A percentile compares a stretch with the other conserved stretches of the same genome.
Conservation (phyloP, 2,797 vertebrate genomes). For the Chloroceryle inda region DNA sequence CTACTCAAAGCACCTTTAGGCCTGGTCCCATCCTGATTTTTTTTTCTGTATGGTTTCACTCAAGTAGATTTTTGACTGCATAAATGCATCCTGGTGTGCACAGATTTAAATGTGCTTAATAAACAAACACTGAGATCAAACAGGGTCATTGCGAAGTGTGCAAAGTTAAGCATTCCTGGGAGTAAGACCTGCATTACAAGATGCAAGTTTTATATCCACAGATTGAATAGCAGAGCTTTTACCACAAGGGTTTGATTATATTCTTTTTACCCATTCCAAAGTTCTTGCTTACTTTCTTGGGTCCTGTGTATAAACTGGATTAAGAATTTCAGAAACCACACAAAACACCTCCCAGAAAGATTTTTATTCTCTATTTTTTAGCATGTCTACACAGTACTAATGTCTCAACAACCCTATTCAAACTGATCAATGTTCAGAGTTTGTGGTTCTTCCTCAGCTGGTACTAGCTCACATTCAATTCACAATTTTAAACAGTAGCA, state of each 20-base stretch:
- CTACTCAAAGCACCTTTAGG: not conserved
- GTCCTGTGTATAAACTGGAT: not conserved
- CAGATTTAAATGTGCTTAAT: not conserved
- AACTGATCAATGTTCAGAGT: not conserved
- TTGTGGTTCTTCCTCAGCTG: not conserved
- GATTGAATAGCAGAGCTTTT: not conserved
- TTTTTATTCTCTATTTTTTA: not conserved
- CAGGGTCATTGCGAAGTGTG: not conserved
- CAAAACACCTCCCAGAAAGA: not conserved
- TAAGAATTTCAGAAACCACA: not conserved
- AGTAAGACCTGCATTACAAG: not conserved
- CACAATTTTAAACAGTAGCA: not conserved
- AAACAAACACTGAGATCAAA: not conserved
- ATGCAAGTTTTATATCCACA: not conserved
- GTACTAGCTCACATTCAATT: not conserved
- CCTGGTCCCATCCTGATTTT: not conserved
- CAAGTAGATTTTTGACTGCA: not conserved
- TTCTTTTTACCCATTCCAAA: not conserved
- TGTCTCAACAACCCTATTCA: not conserved
- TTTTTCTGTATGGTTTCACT: not conserved
- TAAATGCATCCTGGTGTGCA: not conserved
- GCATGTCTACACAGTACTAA: not conserved
- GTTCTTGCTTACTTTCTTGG: not conserved
- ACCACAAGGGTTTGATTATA: not conserved
- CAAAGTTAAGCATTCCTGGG: not conserved